Evolutionary conservation across 1,140 invertebrate genomes (phyloP).

Genomic region (Cydia fagiglandana): DNA sequence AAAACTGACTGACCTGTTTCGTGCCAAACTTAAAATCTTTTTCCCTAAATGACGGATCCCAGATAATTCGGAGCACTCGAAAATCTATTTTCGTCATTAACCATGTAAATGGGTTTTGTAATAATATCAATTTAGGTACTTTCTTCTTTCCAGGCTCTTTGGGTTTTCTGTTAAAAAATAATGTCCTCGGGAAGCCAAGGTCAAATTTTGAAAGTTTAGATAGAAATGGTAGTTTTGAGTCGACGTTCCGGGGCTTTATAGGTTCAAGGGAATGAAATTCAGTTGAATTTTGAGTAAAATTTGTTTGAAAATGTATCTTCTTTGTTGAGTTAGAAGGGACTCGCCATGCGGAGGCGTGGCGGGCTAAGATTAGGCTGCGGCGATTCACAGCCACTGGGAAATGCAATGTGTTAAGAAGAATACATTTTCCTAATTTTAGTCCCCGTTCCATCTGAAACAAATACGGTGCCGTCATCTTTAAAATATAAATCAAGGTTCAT

Average conservation of each 20-base stretch:
- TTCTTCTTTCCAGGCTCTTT: constrained; percentile 48
- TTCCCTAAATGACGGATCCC: constrained; percentile 66
- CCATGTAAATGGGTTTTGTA: constrained; percentile 71
- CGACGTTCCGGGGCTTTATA: constrained; percentile 37
- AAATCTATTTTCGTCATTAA: constrained; percentile 71
- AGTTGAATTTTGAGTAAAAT: constrained; percentile 17
- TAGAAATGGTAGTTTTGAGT: constrained; percentile 37
- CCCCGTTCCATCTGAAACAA: constrained; percentile 5
- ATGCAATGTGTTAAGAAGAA: constrained; percentile 1
- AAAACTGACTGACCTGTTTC: constrained; percentile 53
- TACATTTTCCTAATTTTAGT: constrained; percentile 12
- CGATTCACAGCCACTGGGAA: not conserved
- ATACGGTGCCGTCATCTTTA: no score
- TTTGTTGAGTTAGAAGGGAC: not conserved
- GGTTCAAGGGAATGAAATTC: constrained; percentile 48
- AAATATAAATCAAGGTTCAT: no score
- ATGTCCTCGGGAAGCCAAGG: constrained; percentile 46
- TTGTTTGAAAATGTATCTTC: not conserved
- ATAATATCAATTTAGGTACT: constrained; percentile 65
- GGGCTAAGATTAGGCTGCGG: not conserved
- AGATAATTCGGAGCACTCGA: constrained; percentile 58
- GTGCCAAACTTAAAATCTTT: constrained; percentile 69
- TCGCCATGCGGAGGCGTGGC: not conserved
- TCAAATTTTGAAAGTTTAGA: constrained; percentile 37
- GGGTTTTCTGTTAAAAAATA: constrained; percentile 49